Evolutionary conservation across 2,113 vertebrate genomes (phyloP).

Genomic region (Romanogobio albipinnatus): DNA sequence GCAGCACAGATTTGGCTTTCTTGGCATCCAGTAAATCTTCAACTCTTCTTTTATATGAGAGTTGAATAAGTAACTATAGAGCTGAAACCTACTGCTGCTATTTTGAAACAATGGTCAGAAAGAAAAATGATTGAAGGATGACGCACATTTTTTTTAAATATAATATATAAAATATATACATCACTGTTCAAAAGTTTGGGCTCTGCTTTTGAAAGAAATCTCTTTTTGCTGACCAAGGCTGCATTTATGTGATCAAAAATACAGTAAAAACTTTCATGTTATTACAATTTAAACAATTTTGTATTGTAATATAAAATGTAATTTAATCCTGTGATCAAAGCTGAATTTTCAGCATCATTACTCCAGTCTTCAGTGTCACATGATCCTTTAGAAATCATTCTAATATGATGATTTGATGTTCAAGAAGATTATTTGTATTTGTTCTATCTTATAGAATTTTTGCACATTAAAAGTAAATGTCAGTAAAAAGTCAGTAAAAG

Average conservation of each 20-base stretch:
- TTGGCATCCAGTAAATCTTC: slow-evolving; percentile 12
- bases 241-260: background rate
- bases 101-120: slow-evolving; percentile 1
- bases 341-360: background rate
- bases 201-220: background rate
- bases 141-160: background rate
- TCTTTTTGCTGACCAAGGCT: background rate
- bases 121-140: background rate
- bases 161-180: background rate
- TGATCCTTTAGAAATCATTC: background rate
- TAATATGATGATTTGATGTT: background rate
- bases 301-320: background rate
- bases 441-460: too few relatives aligned
- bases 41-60: slow-evolving; percentile 23
- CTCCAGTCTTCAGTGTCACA: background rate
- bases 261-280: background rate
- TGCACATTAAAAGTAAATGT: too few relatives aligned
- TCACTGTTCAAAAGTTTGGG: background rate
- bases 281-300: background rate
- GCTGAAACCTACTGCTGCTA: background rate
- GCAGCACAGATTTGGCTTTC: slow-evolving; percentile 19
- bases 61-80: slow-evolving; percentile 12
- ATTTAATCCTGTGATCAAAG: background rate
- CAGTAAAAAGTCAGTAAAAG: too few relatives aligned
- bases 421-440: too few relatives aligned